These are phyloP conservation scores for Brachionus sp. DNA, from an alignment of 1,140 invertebrate species.

Conservation along the genomic window DNA sequence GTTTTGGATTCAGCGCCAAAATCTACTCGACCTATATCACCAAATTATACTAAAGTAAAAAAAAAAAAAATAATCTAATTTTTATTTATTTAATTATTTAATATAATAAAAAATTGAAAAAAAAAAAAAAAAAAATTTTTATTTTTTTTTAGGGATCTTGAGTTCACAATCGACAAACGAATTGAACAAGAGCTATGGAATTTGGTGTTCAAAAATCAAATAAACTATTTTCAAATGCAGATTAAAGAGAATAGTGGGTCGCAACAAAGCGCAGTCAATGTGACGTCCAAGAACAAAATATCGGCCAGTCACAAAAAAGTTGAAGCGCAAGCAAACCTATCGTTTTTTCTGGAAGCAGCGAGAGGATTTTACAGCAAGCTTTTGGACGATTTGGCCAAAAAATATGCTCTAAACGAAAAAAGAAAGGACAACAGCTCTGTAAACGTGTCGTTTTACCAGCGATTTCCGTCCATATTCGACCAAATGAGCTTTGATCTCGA, in stretches of 20 bases:
- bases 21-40: constrained; percentile 24
- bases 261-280: no score
- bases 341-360: constrained; percentile 18
- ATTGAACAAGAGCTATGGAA: constrained; percentile 41
- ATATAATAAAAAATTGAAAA: not conserved
- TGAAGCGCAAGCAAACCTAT: constrained; percentile 10
- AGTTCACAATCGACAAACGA: constrained; percentile 37
- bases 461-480: constrained; percentile 6
- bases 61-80: not conserved
- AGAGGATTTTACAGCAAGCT: constrained; percentile 38
- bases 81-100: not conserved
- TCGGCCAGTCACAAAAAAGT: not conserved
- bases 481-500: not conserved
- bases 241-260: not conserved
- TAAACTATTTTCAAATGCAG: constrained; percentile 26
- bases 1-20: constrained; percentile 40
- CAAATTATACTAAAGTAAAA: constrained; percentile 38
- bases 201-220: constrained; percentile 42
- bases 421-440: not conserved
- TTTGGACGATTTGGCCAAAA: not conserved
- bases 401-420: not conserved
- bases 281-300: not conserved
- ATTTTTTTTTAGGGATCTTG: not conserved
- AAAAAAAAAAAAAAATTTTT: not conserved
- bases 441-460: not conserved